Conservation (phyloP, 2,888 invertebrate species). For the Drosophila robusta region DNA sequence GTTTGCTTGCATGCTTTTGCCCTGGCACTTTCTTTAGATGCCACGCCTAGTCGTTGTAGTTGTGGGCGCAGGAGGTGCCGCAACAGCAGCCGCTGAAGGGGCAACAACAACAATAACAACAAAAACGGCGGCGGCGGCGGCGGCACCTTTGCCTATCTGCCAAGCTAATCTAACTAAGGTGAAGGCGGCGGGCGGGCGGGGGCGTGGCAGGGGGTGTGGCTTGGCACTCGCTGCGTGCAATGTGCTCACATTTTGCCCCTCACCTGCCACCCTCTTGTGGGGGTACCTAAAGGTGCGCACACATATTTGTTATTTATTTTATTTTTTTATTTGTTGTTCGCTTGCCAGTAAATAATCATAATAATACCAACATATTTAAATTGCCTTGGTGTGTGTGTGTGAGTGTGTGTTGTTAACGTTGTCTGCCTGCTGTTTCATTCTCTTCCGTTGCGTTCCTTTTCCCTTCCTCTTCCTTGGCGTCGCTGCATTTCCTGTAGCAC, state of each 20-base stretch:
- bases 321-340: constrained; percentile 25
- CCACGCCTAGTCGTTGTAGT: constrained; percentile 48
- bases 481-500: constrained; percentile 66
- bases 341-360: constrained; percentile 73
- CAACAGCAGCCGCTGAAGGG: constrained; percentile 42
- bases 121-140: constrained; percentile 16
- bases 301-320: constrained; percentile 29
- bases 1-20: constrained; percentile 44
- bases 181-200: constrained; percentile 3
- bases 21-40: constrained; percentile 58
- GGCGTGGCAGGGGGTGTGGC: constrained; percentile 2
- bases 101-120: constrained; percentile 27
- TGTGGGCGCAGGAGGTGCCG: constrained; percentile 40
- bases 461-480: constrained; percentile 14
- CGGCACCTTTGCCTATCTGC: constrained; percentile 66
- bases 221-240: constrained; percentile 56
- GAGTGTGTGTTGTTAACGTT: constrained; percentile 22
- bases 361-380: constrained; percentile 74
- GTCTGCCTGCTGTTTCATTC: constrained; percentile 2
- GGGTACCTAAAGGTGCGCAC: constrained; percentile 19
- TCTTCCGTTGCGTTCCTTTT: constrained; percentile 8
- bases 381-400: constrained; percentile 41
- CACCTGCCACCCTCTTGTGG: not conserved
- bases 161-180: constrained; percentile 68
- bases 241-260: constrained; percentile 53